Conservation (phyloP, 2,888 invertebrate genomes). For the Trileptium ribeirensis region DNA sequence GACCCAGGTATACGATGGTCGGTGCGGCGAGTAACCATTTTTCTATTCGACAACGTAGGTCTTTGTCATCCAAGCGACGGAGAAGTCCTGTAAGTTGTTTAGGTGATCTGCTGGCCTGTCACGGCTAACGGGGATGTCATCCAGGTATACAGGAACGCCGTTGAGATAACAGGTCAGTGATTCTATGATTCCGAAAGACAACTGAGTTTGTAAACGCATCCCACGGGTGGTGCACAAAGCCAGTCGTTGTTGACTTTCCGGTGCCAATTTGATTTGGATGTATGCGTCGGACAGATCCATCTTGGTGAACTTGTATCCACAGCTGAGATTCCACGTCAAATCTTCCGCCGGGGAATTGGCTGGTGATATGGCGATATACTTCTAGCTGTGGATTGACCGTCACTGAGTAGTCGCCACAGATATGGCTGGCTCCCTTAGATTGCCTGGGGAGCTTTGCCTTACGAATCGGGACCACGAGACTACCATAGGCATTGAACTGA, state of each 20-base stretch:
- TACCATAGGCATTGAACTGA: not conserved
- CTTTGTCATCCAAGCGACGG: not conserved
- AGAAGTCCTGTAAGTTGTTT: not conserved
- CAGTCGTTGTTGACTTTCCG: not conserved
- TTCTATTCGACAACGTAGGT: slow-evolving; percentile 24
- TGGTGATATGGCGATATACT: not conserved
- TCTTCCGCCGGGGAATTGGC: no score
- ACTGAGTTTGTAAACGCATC: slow-evolving; percentile 20
- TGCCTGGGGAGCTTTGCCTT: not conserved
- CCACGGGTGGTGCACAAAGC: slow-evolving; percentile 24
- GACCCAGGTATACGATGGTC: slow-evolving; percentile 3
- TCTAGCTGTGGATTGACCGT: slow-evolving; percentile 12
- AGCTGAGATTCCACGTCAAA: not conserved
- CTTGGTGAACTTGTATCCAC: not conserved
- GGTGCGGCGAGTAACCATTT: slow-evolving; percentile 17
- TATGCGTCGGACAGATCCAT: not conserved
- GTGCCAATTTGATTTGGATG: not conserved
- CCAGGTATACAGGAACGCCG: slow-evolving; percentile 26
- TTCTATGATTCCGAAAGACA: slow-evolving; percentile 26
- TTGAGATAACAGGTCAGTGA: slow-evolving; percentile 21
- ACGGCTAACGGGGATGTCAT: slow-evolving; percentile 6
- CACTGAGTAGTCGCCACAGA: not conserved
- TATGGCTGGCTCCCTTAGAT: not conserved
- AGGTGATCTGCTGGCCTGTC: not conserved
- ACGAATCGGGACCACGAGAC: not conserved